Evolutionary conservation across 2,797 vertebrate species (phyloP).

Genomic region (Acipenser ruthenus): DNA sequence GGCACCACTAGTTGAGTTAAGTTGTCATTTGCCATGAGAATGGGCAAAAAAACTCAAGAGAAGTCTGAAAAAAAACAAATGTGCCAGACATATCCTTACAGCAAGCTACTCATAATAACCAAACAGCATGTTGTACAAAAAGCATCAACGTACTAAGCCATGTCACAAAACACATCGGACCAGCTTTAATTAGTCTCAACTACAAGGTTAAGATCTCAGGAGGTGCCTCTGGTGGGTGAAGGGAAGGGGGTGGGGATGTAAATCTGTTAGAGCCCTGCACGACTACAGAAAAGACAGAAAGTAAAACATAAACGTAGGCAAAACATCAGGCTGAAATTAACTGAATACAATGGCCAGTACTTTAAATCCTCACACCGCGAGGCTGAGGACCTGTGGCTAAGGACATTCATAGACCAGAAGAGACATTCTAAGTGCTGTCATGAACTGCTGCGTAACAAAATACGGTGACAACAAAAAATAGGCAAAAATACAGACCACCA

Average conservation of each 20-base stretch:
- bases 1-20: too few relatives aligned
- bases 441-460: background rate
- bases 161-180: slow-evolving; percentile 12
- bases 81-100: too few relatives aligned
- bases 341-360: background rate
- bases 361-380: background rate
- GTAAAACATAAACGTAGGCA: too few relatives aligned
- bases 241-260: background rate
- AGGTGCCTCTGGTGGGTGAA: background rate
- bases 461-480: slow-evolving; percentile 2
- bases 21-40: too few relatives aligned
- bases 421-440: background rate
- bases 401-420: background rate
- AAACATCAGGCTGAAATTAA: background rate
- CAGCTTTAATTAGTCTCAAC: slow-evolving; percentile 15
- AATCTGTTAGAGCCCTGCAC: background rate
- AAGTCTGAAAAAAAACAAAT: too few relatives aligned
- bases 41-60: too few relatives aligned
- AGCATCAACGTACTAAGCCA: background rate
- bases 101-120: too few relatives aligned
- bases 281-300: background rate
- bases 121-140: too few relatives aligned
- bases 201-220: background rate
- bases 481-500: slow-evolving; percentile 1
- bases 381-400: background rate